A percentile compares a stretch with the other conserved stretches of the same genome.
Conservation (phyloP, 1,140 invertebrate genomes). For the Trichomalopsis sarcophagae region DNA sequence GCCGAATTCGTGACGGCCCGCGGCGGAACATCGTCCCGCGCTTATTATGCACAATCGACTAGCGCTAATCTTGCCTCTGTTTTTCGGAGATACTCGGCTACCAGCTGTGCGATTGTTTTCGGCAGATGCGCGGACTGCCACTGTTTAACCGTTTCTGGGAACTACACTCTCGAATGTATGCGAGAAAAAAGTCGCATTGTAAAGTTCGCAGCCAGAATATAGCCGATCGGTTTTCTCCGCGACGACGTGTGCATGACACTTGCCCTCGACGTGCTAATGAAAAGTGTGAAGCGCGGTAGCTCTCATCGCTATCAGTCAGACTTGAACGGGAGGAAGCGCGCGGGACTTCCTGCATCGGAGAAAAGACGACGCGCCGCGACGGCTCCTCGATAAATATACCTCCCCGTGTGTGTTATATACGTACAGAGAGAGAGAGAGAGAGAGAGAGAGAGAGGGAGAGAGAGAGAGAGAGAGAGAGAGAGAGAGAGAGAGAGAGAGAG, state of each 20-base stretch:
- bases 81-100: background rate
- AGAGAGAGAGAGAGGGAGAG: too few species aligned
- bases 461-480: background rate
- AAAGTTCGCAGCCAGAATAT: background rate
- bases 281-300: background rate
- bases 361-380: background rate
- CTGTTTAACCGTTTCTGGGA: background rate
- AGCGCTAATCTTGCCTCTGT: background rate
- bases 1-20: background rate
- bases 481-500: too few species aligned
- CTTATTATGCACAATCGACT: background rate
- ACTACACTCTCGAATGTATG: background rate
- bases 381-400: background rate
- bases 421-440: background rate
- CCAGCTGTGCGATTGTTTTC: background rate
- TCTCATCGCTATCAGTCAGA: background rate
- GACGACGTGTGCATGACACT: background rate
- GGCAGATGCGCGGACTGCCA: background rate
- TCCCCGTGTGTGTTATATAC: background rate
- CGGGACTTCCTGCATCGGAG: background rate
- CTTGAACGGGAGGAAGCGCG: background rate
- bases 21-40: too few species aligned
- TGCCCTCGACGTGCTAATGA: background rate
- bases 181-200: background rate
- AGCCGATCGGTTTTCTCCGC: background rate